Evolutionary conservation across 1,140 invertebrate species (phyloP).

Genomic region (Lepidurus apus): DNA sequence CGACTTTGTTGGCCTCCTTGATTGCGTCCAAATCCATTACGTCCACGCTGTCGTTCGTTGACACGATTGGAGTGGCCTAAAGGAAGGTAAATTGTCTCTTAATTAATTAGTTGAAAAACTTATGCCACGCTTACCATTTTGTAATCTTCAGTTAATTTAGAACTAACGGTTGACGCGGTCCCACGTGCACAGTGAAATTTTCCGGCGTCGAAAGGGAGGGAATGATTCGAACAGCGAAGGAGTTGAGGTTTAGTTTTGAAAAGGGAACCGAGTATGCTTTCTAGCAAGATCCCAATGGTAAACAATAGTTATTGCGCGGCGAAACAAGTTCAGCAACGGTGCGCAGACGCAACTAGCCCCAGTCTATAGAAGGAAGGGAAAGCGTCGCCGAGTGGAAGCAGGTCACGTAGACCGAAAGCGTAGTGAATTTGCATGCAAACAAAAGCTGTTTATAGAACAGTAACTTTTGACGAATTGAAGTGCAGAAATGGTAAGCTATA

Average conservation of each 20-base stretch:
- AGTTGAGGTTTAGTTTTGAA: neutral
- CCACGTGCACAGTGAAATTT: slow-evolving; percentile 13
- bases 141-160: neutral
- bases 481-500: neutral
- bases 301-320: slow-evolving; percentile 14
- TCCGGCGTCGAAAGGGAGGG: slow-evolving; percentile 13
- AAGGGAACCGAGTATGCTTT: neutral
- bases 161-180: neutral
- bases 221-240: neutral
- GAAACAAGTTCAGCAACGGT: slow-evolving; percentile 9
- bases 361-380: slow-evolving; percentile 14
- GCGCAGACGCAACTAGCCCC: slow-evolving; percentile 1
- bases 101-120: neutral
- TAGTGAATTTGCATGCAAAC: neutral
- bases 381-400: slow-evolving; percentile 6
- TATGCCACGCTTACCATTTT: neutral
- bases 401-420: slow-evolving; percentile 7
- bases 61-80: neutral
- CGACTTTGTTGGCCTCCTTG: slow-evolving; percentile 14
- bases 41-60: neutral
- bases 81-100: neutral
- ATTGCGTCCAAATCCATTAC: slow-evolving; percentile 10
- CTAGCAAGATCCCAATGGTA: neutral
- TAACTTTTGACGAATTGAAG: neutral
- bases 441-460: neutral